Evolutionary conservation across 2,797 vertebrate species (phyloP).

Genomic region (Sebastiscus tertius): DNA sequence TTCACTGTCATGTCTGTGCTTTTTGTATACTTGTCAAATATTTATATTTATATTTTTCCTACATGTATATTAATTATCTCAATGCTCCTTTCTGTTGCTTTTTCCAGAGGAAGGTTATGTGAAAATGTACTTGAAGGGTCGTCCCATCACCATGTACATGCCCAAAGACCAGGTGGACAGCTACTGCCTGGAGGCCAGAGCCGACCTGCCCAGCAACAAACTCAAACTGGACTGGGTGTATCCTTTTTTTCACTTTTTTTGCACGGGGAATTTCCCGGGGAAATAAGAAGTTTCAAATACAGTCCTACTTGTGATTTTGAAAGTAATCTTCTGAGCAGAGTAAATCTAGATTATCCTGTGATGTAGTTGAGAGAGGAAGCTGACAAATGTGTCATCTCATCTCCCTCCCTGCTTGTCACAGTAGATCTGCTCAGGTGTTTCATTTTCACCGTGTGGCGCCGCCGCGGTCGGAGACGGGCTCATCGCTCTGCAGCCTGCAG

Average conservation of each 20-base stretch:
- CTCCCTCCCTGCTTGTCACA: constrained; percentile 38
- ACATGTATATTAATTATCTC: constrained; percentile 19
- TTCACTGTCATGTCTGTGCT: constrained; percentile 13
- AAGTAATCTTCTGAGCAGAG: constrained; percentile 3
- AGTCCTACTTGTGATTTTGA: not conserved
- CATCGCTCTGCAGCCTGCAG: constrained; percentile 42
- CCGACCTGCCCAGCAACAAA: constrained; percentile 91
- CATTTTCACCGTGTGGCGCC: constrained; percentile 8
- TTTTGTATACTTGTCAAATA: not conserved
- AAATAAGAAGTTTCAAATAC: not conserved
- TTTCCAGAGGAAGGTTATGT: constrained; percentile 98
- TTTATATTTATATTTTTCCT: not conserved
- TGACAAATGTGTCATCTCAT: constrained; percentile 16
- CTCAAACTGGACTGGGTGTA: constrained; percentile 99
- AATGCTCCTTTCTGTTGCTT: constrained; percentile 74
- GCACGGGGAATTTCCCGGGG: not conserved
- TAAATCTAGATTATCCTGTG: constrained; percentile 6
- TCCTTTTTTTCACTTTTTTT: constrained; percentile 82
- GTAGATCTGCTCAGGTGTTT: constrained; percentile 47
- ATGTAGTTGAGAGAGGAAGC: constrained; percentile 12
- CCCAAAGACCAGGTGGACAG: constrained; percentile 94
- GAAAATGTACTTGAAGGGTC: constrained; percentile 98
- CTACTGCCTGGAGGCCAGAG: constrained; percentile 94
- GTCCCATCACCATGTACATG: constrained; percentile 98
- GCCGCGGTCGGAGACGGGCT: constrained; percentile 8